Conservation (phyloP, 2,888 invertebrate species). For the Lottia gigantea region DNA sequence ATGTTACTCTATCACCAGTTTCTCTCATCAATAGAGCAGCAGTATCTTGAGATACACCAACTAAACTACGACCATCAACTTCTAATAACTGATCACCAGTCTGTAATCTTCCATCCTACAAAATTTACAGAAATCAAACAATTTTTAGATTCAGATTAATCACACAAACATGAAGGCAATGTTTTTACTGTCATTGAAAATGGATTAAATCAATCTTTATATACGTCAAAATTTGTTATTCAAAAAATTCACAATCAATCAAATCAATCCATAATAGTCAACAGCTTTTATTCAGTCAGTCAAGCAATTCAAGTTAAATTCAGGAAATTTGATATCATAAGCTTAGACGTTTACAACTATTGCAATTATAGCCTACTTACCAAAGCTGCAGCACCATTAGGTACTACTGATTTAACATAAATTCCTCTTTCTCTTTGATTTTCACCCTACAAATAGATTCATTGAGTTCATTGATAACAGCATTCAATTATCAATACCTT, state of each 20-base stretch:
- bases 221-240: too few species aligned
- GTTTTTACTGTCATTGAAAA: neutral
- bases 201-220: too few species aligned
- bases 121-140: neutral
- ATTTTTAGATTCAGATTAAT: neutral
- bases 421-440: slow-evolving; percentile 90
- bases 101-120: slow-evolving; percentile 88
- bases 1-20: slow-evolving; percentile 91
- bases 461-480: too few species aligned
- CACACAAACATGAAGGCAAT: neutral
- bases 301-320: too few species aligned
- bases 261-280: too few species aligned
- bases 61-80: slow-evolving; percentile 95
- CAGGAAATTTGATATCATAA: too few species aligned
- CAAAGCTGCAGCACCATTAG: slow-evolving; percentile 74
- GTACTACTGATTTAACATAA: slow-evolving; percentile 98
- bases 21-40: slow-evolving; percentile 96
- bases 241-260: too few species aligned
- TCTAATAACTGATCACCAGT: slow-evolving; percentile 97
- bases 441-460: slow-evolving; percentile 73
- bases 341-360: too few species aligned
- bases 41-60: slow-evolving; percentile 82
- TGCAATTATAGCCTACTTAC: slow-evolving; percentile 54
- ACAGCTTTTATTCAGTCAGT: too few species aligned
- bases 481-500: too few species aligned